Percentiles rank a stretch among this genome's conserved stretches.
Evolutionary conservation across 2,797 vertebrate genomes (phyloP).

Genomic region (Xenops minutus): DNA sequence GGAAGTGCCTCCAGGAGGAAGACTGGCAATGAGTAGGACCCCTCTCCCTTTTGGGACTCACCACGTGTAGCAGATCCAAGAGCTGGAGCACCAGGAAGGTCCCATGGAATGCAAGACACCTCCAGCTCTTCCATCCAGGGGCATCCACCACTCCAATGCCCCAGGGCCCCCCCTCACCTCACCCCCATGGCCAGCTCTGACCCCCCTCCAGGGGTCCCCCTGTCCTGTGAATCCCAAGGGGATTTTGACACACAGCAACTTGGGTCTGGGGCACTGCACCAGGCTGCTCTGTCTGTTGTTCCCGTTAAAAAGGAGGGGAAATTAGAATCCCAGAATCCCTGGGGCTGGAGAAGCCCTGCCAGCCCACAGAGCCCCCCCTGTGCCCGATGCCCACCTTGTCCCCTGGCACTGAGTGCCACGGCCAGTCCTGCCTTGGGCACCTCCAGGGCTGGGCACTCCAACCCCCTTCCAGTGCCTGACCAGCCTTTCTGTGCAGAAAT

Average conservation of each 20-base stretch:
- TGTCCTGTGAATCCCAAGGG: not conserved
- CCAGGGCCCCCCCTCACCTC: no score
- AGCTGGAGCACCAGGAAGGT: not conserved
- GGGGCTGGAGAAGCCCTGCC: not conserved
- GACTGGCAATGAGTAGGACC: not conserved
- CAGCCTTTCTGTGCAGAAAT: not conserved
- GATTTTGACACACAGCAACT: not conserved
- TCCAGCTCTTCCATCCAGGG: not conserved
- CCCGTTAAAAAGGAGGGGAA: not conserved
- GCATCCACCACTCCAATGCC: no score
- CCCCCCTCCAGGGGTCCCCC: not conserved
- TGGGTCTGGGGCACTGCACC: not conserved
- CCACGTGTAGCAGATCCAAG: not conserved
- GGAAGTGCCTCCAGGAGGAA: not conserved
- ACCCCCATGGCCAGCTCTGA: not conserved
- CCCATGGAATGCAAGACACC: not conserved
- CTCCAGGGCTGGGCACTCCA: not conserved
- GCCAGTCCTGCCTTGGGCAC: not conserved
- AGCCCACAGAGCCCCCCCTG: not conserved
- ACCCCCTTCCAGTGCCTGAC: not conserved
- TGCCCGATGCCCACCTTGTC: fast-evolving
- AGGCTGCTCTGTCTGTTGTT: not conserved
- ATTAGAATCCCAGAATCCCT: not conserved
- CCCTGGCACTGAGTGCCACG: not conserved
- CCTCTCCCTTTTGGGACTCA: not conserved